These are phyloP conservation scores for Elachura formosa DNA, from an alignment of 2,113 vertebrate genomes.

Conservation along the genomic window DNA sequence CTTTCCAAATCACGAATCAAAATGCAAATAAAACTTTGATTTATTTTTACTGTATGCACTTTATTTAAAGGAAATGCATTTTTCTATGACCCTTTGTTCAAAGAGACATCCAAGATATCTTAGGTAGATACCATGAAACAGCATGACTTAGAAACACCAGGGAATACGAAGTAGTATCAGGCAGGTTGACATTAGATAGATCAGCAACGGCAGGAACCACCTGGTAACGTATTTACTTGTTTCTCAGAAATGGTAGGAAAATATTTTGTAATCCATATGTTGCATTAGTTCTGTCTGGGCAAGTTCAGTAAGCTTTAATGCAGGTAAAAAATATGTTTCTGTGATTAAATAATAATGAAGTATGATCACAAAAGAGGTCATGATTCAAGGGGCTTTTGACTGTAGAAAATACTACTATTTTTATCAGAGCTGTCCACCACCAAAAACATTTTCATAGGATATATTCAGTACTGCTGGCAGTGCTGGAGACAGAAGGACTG, in stretches of 20 bases:
- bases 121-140: neutral
- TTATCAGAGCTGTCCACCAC: neutral
- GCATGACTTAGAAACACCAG: neutral
- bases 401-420: neutral
- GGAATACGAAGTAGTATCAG: neutral
- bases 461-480: neutral
- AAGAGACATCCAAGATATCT: neutral
- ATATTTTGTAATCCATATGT: neutral
- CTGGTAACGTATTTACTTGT: neutral
- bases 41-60: neutral
- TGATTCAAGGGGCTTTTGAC: neutral
- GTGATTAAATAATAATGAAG: neutral
- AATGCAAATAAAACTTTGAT: neutral
- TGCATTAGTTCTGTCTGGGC: slow-evolving; percentile 2
- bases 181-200: neutral
- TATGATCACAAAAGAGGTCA: neutral
- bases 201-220: neutral
- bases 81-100: neutral
- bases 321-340: neutral
- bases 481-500: slow-evolving; percentile 15
- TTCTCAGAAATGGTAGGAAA: slow-evolving; percentile 28
- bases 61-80: neutral
- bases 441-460: neutral
- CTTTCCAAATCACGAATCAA: neutral
- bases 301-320: neutral